These are phyloP conservation scores for Machimus rusticus DNA, from an alignment of 2,888 invertebrate species.

Conservation along the genomic window DNA sequence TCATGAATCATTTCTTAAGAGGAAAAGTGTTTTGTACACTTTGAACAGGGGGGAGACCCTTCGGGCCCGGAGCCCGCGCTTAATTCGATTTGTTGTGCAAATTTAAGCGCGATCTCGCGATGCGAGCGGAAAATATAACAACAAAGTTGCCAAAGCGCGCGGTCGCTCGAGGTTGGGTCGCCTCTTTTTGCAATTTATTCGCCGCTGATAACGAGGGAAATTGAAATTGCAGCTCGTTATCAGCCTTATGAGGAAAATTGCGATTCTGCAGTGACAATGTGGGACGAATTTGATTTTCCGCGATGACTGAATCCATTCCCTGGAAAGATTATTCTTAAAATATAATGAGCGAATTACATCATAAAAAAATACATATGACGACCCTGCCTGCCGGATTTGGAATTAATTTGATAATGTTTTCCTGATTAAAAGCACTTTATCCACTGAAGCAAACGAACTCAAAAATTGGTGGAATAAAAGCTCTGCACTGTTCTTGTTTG, in stretches of 20 bases:
- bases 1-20: slow-evolving; percentile 11
- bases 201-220: not conserved
- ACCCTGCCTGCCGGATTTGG: too few relatives aligned
- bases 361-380: not conserved
- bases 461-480: too few relatives aligned
- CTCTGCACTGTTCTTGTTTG: too few relatives aligned
- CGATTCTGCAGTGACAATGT: not conserved
- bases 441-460: too few relatives aligned
- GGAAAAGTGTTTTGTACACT: not conserved
- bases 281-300: not conserved
- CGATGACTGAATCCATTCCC: not conserved
- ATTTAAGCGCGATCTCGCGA: not conserved
- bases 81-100: not conserved
- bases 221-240: not conserved
- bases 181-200: not conserved
- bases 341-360: not conserved
- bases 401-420: too few relatives aligned
- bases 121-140: not conserved
- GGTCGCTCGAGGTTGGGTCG: not conserved
- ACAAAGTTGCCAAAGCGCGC: not conserved
- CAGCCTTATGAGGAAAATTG: not conserved
- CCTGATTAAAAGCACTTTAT: too few relatives aligned
- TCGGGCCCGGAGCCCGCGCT: not conserved
- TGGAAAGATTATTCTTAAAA: not conserved
- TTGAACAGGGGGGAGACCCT: not conserved